Conservation (phyloP, 2,888 invertebrate species). For the Epirrhoe alternata region DNA sequence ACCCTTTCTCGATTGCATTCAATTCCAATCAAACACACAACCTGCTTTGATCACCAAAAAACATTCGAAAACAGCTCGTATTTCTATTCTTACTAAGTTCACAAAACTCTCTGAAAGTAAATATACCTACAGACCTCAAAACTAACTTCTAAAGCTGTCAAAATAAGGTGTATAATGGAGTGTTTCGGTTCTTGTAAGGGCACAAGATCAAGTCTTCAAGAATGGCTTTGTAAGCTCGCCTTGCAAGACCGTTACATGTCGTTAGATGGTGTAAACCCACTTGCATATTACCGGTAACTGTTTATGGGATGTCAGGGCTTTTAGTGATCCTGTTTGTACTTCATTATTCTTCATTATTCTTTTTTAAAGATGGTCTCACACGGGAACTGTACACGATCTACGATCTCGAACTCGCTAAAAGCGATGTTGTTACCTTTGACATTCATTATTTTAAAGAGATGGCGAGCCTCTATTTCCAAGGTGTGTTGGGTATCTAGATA, state of each 20-base stretch:
- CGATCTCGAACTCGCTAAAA: no score
- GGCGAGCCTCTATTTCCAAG: no score
- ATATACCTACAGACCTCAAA: background rate
- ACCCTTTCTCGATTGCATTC: constrained; percentile 76
- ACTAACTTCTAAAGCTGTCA: constrained; percentile 9
- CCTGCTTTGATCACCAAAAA: constrained; percentile 36
- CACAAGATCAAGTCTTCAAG: constrained; percentile 63
- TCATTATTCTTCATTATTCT: no score
- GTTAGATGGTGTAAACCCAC: constrained; percentile 44
- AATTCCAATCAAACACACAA: constrained; percentile 73
- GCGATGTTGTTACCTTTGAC: no score
- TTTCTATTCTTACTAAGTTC: background rate
- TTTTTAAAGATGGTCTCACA: background rate
- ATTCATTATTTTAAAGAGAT: background rate
- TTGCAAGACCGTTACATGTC: constrained; percentile 72
- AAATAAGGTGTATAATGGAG: constrained; percentile 4
- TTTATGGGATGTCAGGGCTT: constrained; percentile 17
- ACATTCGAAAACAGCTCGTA: constrained; percentile 34
- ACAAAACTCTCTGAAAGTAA: constrained; percentile 17
- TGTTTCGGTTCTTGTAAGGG: constrained; percentile 38
- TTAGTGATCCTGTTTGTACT: constrained; percentile 1
- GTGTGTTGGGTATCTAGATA: no score
- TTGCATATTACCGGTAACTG: constrained; percentile 28
- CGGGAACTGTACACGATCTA: background rate
- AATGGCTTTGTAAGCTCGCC: constrained; percentile 16